These are phyloP conservation scores for Drosophila helvetica DNA, from an alignment of 2,888 invertebrate species.

Conservation along the genomic window DNA sequence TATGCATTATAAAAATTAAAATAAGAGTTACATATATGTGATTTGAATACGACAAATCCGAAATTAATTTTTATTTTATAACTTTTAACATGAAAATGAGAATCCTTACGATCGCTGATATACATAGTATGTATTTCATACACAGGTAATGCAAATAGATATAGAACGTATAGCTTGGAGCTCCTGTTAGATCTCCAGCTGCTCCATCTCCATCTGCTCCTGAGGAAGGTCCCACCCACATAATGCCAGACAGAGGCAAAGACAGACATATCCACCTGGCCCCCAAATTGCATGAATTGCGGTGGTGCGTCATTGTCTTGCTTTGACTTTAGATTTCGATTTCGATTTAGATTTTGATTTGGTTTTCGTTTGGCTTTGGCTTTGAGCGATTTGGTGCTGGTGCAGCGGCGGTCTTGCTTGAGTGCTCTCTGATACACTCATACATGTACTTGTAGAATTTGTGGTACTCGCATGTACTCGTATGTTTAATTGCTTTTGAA, in stretches of 20 bases:
- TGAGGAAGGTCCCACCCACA: constrained; percentile 37
- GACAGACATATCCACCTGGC: not conserved
- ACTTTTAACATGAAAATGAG: no score
- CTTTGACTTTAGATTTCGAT: not conserved
- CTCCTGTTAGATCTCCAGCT: not conserved
- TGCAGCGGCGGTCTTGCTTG: constrained; percentile 71
- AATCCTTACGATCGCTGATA: no score
- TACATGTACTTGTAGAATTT: constrained; percentile 35
- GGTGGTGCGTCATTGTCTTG: constrained; percentile 45
- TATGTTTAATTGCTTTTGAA: constrained; percentile 72
- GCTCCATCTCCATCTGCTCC: constrained; percentile 36
- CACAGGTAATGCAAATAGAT: no score
- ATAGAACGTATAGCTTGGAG: no score
- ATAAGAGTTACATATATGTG: no score
- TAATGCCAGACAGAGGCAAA: no score
- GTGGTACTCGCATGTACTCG: constrained; percentile 32
- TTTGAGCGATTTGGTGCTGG: constrained; percentile 26
- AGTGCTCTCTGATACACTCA: constrained; percentile 48
- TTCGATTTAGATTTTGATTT: not conserved
- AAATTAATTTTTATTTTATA: no score
- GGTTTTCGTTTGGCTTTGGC: constrained; percentile 4
- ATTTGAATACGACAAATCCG: no score
- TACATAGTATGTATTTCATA: no score
- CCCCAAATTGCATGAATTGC: constrained; percentile 33
- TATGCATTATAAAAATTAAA: no score